Evolutionary conservation across 2,797 vertebrate species (phyloP).

Genomic region (Gymnopithys bicolor): DNA sequence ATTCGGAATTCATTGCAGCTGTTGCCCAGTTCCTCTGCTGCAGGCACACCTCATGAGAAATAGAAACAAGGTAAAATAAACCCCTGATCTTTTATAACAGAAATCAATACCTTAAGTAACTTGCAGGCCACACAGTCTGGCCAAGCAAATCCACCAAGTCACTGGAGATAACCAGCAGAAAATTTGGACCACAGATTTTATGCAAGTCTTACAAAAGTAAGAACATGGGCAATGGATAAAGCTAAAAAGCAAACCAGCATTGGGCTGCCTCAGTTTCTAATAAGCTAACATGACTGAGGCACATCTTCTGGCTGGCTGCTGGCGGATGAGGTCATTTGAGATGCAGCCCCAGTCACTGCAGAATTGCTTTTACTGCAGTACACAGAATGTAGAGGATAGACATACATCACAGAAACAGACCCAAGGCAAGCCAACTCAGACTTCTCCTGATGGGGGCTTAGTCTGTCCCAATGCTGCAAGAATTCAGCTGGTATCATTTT

Average conservation of each 20-base stretch:
- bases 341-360: not conserved
- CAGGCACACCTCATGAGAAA: not conserved
- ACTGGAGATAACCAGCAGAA: not conserved
- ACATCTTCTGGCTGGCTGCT: not conserved
- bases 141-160: not conserved
- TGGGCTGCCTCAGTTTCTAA: not conserved
- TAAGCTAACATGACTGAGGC: not conserved
- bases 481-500: not conserved
- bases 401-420: not conserved
- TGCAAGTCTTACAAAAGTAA: not conserved
- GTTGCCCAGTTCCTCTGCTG: not conserved
- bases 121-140: not conserved
- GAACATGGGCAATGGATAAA: not conserved
- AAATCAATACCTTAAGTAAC: not conserved
- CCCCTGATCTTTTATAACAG: rapidly evolving
- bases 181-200: not conserved
- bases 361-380: not conserved
- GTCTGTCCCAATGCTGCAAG: not conserved
- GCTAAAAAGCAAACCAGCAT: not conserved
- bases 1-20: not conserved
- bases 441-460: not conserved
- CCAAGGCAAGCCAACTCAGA: not conserved
- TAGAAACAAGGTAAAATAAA: not conserved
- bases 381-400: not conserved
- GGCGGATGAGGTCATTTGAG: not conserved